These are phyloP conservation scores for Cosmia trapezina DNA, from an alignment of 2,888 invertebrate species.

Conservation along the genomic window DNA sequence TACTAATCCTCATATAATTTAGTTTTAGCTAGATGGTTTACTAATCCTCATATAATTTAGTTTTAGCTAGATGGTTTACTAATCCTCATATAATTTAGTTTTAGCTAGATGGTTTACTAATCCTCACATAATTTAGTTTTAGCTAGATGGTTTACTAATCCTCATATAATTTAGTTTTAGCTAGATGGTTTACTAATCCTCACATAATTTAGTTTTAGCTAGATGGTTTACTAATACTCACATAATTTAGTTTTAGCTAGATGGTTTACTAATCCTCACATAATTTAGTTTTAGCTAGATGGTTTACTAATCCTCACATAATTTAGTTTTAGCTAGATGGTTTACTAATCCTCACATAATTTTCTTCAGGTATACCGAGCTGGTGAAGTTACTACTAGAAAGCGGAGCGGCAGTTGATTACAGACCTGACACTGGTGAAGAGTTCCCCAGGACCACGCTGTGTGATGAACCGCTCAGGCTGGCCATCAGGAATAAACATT, in stretches of 20 bases:
- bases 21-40: background rate
- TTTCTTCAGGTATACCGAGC: constrained; percentile 90
- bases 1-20: constrained; percentile 17
- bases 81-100: constrained; percentile 21
- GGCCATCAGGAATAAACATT: constrained; percentile 96
- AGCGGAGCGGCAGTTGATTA: constrained; percentile 95
- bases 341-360: constrained; percentile 18
- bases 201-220: constrained; percentile 19
- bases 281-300: too few relatives aligned
- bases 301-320: constrained; percentile 22
- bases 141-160: background rate
- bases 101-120: background rate
- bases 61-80: background rate
- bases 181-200: background rate
- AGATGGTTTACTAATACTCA: background rate
- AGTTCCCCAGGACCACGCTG: constrained; percentile 93
- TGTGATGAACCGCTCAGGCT: constrained; percentile 97
- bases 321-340: background rate
- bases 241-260: constrained; percentile 21
- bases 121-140: constrained; percentile 22
- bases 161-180: constrained; percentile 20
- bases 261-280: constrained; percentile 22
- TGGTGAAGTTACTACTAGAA: constrained; percentile 93
- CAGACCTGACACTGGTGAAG: constrained; percentile 93
- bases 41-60: constrained; percentile 18